Conservation (phyloP, 2,888 invertebrate species). For the Meta bourneti region DNA sequence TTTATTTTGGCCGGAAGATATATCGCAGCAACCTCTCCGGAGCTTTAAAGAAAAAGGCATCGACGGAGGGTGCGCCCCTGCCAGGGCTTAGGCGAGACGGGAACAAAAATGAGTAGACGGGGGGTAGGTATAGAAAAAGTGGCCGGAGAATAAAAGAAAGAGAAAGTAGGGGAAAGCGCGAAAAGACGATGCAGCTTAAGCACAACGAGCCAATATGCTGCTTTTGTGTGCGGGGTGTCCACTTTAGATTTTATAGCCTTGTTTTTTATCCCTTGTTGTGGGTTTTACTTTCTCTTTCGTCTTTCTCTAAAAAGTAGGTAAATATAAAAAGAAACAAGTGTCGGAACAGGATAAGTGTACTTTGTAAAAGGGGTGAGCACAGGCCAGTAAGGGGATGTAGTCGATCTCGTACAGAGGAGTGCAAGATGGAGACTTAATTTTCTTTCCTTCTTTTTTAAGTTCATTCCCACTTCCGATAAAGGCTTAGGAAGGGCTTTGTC, state of each 20-base stretch:
- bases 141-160: background rate
- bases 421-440: background rate
- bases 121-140: slow-evolving; percentile 9
- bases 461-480: background rate
- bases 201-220: slow-evolving; percentile 57
- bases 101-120: slow-evolving; percentile 4
- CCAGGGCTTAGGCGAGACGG: slow-evolving; percentile 38
- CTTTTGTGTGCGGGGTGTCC: slow-evolving; percentile 39
- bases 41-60: slow-evolving; percentile 44
- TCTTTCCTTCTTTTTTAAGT: background rate
- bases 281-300: slow-evolving; percentile 41
- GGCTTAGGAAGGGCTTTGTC: background rate
- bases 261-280: slow-evolving; percentile 38
- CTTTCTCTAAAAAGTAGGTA: background rate
- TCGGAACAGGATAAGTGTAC: slow-evolving; percentile 20
- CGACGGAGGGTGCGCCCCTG: background rate
- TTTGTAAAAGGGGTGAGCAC: slow-evolving; percentile 12
- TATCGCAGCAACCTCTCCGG: slow-evolving; percentile 38
- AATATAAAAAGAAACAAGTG: background rate
- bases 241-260: slow-evolving; percentile 63
- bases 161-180: slow-evolving; percentile 19
- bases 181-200: slow-evolving; percentile 56
- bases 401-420: background rate
- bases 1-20: slow-evolving; percentile 66
- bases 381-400: background rate